Evolutionary conservation across 2,888 invertebrate genomes (phyloP), one percentile per base, ranked within the genome.

Genomic region (Fragum whitleyi): DNA sequence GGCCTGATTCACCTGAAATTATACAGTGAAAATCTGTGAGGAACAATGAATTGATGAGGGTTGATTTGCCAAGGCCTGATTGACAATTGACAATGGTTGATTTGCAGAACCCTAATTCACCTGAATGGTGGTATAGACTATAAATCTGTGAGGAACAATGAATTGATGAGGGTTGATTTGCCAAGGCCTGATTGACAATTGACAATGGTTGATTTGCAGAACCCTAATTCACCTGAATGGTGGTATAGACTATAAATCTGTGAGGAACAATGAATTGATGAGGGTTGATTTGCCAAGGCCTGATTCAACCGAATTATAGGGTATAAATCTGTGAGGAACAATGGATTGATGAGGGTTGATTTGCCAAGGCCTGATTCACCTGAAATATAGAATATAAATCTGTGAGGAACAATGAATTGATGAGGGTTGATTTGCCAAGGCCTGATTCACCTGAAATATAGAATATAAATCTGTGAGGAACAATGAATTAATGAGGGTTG

Each of bases 41-140:
- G 95, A 99, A 99, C 96, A 99, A 96, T 84, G 99, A 99, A 95
- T 99, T 99, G 94, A 99, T 98, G 92, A 99, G 95, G 32, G 99
- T 99, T 23, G 99, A 99, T 95, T 99, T 99, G 77, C 99, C 99
- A 87, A 99, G 95, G 26, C 99, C 99, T 29, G 98, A 97, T 95
- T 98, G 98, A 89, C 98, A 99, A 95, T 99, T 99, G 94, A 99
- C 98, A 92, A 99, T 95, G 32, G 99, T 99, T 23, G 99, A 99
- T 95, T 99, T 99, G 77, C 99, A 99, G 87, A 99, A 95, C 23
- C 99, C 99, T 29, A 98, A 97, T 95, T 98, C 98, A 89, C 97
- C 97, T 97, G 88, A 65, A 91, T n/a, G n/a, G n/a, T n/a, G 90
- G 36, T 65, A 42, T 42, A 65, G 97, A 97, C 95, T 99, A 99